Base-by-base conservation (phyloP, 1,140 invertebrate genomes). In the Chelonus insularis region DNA sequence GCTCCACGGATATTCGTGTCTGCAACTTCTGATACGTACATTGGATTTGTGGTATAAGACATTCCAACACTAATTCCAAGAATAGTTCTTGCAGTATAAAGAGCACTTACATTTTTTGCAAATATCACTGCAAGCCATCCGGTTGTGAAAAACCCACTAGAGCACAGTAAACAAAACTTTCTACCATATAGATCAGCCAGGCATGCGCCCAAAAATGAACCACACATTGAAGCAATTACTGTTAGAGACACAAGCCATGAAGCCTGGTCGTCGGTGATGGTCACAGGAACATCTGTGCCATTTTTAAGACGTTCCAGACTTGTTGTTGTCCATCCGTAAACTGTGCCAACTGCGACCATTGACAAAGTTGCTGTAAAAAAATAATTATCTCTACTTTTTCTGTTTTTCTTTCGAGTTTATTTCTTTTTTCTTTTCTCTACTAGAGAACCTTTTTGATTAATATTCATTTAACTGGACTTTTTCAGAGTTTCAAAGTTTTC, bases 21-120 rank as follows among this genome's bases (percentile, higher is more conserved):
- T 29, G 89, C 82, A 32, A 91, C 84, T 80, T 90, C 87, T 43
- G 86, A 85, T 14, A 91, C 77, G 72, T 89, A 91, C 82, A 89
- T 88, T 0, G 88, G 88, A n/a, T 87, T 86, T 1, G 84, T 82
- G 1, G 88, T 88, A 64, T 89, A 90, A 0, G 90, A 84, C 11
- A 89, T 87, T 1, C 89, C 89, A 47, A 91, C 84, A 0, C 88
- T 86, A 1, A 92, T 73, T 1, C 90, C 91, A 0, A 86, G 79
- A 54, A 89, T 82, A 4, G 86, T 71, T 7, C 85, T 76, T 0
- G 85, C 81, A 0, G 83, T 69, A 71, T 88, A 89, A 2, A 88
- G 76, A 0, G 80, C 76, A 2, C 70, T 63, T 0, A 86, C 82
- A 32, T 76, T 82, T 18, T 68, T 72, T 0, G 84, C 83, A 60